A percentile compares a stretch with the other conserved stretches of the same genome.
Evolutionary conservation across 2,888 invertebrate species (phyloP).

Genomic region (Nymphalis polychloros): DNA sequence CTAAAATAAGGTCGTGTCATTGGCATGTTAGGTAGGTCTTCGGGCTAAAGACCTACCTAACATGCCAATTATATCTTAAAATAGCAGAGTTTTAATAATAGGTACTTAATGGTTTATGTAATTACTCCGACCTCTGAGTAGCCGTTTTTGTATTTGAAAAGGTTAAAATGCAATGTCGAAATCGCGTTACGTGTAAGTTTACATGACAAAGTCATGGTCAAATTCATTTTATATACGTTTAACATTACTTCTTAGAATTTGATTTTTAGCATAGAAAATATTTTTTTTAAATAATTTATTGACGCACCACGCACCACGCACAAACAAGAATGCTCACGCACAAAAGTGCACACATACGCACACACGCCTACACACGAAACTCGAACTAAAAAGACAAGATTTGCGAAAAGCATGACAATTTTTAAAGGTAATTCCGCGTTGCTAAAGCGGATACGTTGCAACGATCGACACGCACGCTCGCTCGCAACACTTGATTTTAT

Average conservation of each 20-base stretch:
- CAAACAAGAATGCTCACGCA: too few species aligned
- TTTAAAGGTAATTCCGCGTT: not conserved
- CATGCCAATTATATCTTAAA: not conserved
- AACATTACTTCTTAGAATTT: too few species aligned
- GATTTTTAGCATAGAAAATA: too few species aligned
- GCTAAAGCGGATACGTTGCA: slow-evolving; percentile 6
- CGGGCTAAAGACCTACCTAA: not conserved
- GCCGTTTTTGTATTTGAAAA: not conserved
- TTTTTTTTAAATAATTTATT: too few species aligned
- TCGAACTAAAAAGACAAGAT: not conserved
- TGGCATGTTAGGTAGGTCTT: too few species aligned
- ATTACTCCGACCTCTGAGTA: not conserved
- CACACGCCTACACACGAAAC: too few species aligned
- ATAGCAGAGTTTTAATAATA: not conserved
- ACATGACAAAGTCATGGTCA: too few species aligned
- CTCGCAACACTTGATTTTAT: not conserved
- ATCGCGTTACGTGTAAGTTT: too few species aligned
- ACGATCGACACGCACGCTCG: slow-evolving; percentile 1
- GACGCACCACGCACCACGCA: too few species aligned
- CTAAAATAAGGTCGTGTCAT: not conserved
- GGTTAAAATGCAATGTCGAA: slow-evolving; percentile 1
- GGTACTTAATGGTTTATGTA: not conserved
- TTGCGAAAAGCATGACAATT: slow-evolving; percentile 4
- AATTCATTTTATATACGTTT: too few species aligned
- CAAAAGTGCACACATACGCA: too few species aligned